Conservation (phyloP, 1,140 invertebrate species). For the Zaprionus capensis region DNA sequence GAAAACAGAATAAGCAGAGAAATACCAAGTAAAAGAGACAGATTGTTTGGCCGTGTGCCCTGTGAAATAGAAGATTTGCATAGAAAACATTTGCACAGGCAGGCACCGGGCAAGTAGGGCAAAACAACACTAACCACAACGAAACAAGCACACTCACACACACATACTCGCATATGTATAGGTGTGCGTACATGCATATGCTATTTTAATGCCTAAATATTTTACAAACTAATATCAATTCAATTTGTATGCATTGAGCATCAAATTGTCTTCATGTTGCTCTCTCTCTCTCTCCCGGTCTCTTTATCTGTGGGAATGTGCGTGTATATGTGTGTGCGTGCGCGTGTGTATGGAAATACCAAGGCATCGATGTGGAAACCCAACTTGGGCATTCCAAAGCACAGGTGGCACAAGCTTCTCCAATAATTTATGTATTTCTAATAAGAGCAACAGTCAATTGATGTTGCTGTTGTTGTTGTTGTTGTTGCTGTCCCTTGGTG, state of each 20-base stretch:
- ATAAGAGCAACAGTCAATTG: slow-evolving; percentile 59
- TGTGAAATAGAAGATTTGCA: slow-evolving; percentile 45
- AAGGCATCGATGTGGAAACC: slow-evolving; percentile 39
- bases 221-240: slow-evolving; percentile 76
- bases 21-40: neutral
- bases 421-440: slow-evolving; percentile 69
- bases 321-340: slow-evolving; percentile 15
- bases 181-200: slow-evolving; percentile 34
- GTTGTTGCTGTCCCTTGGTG: slow-evolving; percentile 18
- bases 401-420: slow-evolving; percentile 47
- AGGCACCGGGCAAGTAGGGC: slow-evolving; percentile 25
- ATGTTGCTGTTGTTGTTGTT: slow-evolving; percentile 10
- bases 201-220: slow-evolving; percentile 66
- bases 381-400: slow-evolving; percentile 35
- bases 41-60: neutral
- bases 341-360: slow-evolving; percentile 21
- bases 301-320: slow-evolving; percentile 2
- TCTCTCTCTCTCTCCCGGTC: neutral
- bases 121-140: slow-evolving; percentile 16
- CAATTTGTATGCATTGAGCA: slow-evolving; percentile 72
- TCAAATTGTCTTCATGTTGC: slow-evolving; percentile 28
- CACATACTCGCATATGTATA: slow-evolving; percentile 8
- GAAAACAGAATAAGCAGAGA: slow-evolving; percentile 17
- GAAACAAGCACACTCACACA: neutral
- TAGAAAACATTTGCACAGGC: slow-evolving; percentile 43